Evolutionary conservation across 2,888 invertebrate genomes (phyloP), one percentile per base, ranked within the genome.

Genomic region (Archips xylosteana): DNA sequence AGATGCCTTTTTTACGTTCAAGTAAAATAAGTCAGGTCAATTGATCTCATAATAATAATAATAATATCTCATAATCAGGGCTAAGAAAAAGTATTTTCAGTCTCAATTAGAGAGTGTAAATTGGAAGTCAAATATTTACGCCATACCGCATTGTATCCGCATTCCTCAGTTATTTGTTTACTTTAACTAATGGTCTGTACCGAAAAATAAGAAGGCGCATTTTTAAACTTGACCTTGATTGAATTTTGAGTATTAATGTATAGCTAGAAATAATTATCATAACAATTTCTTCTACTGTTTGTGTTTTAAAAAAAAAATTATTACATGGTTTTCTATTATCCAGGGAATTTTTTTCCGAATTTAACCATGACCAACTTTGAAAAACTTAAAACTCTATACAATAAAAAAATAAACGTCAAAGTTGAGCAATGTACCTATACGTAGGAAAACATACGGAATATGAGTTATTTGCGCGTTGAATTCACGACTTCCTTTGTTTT

Each of bases 131-230:
- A 65, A 65, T 65, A 65, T 65, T 65, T 49, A 36, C 65, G 39
- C 51, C 1, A 63, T 12, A 23, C 45, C 45, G 42, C 32, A 47
- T 36, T 15, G 49, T n/a, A 65, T 10, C 66, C 61, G 61, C 71
- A 71, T 71, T 71, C 61, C 51, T 61, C 9, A 54, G 32, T 13
- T 68, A 47, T 68, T 59, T 68, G 59, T 59, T 68, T 67, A 45
- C 42, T 45, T 42, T 45, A n/a, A 61, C 42, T 39, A 42, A 66
- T 65, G 36, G 36, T 9, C 13, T 60, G 39, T 65, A 65, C 60
- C 49, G 32, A 49, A 3, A 49, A 49, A 70, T 69, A 8, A 51
- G 36, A 71, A 36, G 23, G 13, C 49, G 39, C 49, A 32, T 49
- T 10, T 13, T 51, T 42, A 13, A n/a, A 49, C 23, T 65, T 34